Percentiles rank a stretch among this genome's conserved stretches.
Conservation (phyloP, 2,797 vertebrate species). For the Antrozous pallidus region DNA sequence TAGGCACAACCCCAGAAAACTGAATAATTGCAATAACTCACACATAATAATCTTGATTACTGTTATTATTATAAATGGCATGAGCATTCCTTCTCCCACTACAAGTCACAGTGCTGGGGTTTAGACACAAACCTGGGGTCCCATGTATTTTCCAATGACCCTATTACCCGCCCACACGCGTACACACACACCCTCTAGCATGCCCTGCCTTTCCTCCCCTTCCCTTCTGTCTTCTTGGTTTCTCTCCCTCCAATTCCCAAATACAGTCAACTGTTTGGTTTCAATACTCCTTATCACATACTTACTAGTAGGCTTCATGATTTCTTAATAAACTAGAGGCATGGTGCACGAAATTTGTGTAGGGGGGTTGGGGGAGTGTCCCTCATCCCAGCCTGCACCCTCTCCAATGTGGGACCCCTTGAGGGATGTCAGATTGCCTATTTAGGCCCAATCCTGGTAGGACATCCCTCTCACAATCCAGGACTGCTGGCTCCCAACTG, state of each 20-base stretch:
- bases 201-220: background rate
- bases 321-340: constrained; percentile 3
- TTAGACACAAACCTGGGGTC: background rate
- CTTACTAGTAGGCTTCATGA: background rate
- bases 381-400: too few species aligned
- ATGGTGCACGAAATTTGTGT: too few species aligned
- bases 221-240: background rate
- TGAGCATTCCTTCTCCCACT: background rate
- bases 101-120: background rate
- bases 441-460: too few species aligned
- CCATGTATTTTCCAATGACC: background rate
- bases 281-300: background rate
- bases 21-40: background rate
- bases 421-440: too few species aligned
- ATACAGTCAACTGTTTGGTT: background rate
- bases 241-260: background rate
- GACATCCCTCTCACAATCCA: too few species aligned
- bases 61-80: background rate
- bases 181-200: background rate
- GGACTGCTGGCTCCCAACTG: too few species aligned
- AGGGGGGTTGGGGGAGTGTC: too few species aligned
- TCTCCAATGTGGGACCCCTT: too few species aligned
- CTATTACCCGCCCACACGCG: background rate
- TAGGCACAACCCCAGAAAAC: background rate
- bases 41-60: background rate